phyloP scores from a whole-genome alignment of 2,888 invertebrate species.

The Lamellibrachia columna region DNA sequence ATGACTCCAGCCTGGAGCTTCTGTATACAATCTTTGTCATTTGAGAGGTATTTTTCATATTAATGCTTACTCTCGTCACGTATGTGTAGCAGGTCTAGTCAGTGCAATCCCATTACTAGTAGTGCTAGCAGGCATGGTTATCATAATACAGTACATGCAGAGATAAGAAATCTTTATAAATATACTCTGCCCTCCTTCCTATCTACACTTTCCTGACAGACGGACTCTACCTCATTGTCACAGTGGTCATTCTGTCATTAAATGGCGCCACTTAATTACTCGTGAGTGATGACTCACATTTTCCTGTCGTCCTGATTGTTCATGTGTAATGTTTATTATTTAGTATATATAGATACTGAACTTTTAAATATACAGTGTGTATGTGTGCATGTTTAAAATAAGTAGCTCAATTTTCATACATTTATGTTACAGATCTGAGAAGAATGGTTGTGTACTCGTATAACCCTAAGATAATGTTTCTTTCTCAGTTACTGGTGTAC shows the following conservation, averaged over 20 bases:
- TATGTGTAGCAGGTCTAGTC: neutral
- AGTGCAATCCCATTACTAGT: neutral
- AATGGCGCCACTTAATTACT: no score
- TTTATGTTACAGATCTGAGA: neutral
- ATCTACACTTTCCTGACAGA: no score
- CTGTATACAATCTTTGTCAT: neutral
- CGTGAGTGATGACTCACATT: no score
- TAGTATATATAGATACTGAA: no score
- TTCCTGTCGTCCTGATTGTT: neutral
- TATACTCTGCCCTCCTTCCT: no score
- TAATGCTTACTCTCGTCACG: neutral
- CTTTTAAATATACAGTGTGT: no score
- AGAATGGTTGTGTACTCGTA: neutral
- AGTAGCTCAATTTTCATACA: neutral
- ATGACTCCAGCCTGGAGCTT: neutral
- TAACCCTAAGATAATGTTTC: neutral
- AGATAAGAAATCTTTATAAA: no score
- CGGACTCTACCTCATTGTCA: no score
- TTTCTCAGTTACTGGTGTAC: no score
- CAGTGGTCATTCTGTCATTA: no score
- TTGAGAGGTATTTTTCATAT: neutral
- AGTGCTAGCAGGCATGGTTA: no score
- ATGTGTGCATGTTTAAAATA: neutral
- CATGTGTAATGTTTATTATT: neutral
- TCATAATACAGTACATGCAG: no score